Percentiles rank a stretch among this genome's conserved stretches.
Evolutionary conservation across 2,797 vertebrate genomes (phyloP).

Genomic region (Chelonia mydas): DNA sequence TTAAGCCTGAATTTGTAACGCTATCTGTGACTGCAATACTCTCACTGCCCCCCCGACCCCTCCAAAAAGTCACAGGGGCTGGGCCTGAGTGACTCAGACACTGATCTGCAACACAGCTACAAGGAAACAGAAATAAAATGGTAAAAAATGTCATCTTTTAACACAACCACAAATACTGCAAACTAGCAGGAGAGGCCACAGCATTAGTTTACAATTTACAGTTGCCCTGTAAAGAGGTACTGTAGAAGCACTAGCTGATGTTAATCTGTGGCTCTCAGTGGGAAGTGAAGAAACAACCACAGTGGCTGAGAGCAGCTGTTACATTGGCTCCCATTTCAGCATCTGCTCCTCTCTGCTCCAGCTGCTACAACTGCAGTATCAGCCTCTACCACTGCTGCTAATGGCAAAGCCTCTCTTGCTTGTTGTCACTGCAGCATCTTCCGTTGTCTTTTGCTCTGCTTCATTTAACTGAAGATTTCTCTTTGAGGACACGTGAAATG

Average conservation of each 20-base stretch:
- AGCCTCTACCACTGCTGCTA: not conserved
- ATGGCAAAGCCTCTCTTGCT: not conserved
- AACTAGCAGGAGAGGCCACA: not conserved
- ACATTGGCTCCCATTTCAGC: not conserved
- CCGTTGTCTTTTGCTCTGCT: not conserved
- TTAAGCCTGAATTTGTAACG: not conserved
- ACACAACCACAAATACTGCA: accelerated
- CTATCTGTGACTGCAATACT: not conserved
- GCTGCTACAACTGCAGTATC: not conserved
- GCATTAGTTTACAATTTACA: not conserved
- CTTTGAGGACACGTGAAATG: not conserved
- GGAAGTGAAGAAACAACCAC: not conserved
- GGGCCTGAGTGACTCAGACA: not conserved
- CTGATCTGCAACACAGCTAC: not conserved
- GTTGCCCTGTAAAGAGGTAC: not conserved
- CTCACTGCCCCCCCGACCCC: not conserved
- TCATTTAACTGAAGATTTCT: not conserved
- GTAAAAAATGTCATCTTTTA: not conserved
- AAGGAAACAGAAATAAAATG: not conserved
- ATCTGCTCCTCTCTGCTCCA: not conserved
- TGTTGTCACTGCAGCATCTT: not conserved
- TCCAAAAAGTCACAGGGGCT: not conserved
- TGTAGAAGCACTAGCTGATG: not conserved
- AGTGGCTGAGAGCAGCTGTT: not conserved
- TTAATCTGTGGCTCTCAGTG: accelerated